Base-by-base conservation (phyloP, 2,888 invertebrate genomes). In the Cheiracanthium punctorium region DNA sequence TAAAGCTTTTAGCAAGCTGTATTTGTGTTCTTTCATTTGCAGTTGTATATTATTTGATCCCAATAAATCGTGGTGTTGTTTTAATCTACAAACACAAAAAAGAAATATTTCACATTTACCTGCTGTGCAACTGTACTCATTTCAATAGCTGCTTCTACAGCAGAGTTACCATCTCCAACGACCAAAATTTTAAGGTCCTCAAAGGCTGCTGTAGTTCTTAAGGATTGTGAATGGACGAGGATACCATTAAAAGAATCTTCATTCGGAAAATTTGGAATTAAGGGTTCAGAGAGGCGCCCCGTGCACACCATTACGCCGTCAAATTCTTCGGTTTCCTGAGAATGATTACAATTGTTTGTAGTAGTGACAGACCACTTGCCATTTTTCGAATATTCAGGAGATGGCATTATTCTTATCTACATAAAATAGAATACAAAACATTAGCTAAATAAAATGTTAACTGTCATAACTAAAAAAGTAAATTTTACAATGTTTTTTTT, bases 161-260 rank as follows among this genome's bases (percentile, higher is more conserved):
- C 93, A 0, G 93, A 93, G 88, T 93, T 93, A 2, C 93, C 93
- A 76, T 92, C 91, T 1, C 93, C 93, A 52, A 93, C 89, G 0
- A 93, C 90, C 28, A 93, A 90, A 4, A 93, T 92, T 52, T 91
- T 89, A 88, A 91, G 91, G 70, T 90, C 91, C 64, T 88, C 88
- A 82, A 89, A 90, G 17, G 73, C 88, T 1, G 33, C 24, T 2
- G 86, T 33, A 17, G 77, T 80, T 32, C 89, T 88, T 73, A 88
- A 85, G 1, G 87, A 84, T n/a, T 89, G 90, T 10, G 89, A 80
- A 82, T 90, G 90, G 8, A 90, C 48, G 12, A 89, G 79, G 64
- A 88, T 75, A 8, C 90, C 90, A 32, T 80, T 91, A 88, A 92
- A 92, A 0, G 32, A 90, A 0, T 91, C 91, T 72, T 91, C 89